These are phyloP conservation scores for Drosophila tsacasi DNA, from an alignment of 1,140 invertebrate genomes.

Conservation along the genomic window DNA sequence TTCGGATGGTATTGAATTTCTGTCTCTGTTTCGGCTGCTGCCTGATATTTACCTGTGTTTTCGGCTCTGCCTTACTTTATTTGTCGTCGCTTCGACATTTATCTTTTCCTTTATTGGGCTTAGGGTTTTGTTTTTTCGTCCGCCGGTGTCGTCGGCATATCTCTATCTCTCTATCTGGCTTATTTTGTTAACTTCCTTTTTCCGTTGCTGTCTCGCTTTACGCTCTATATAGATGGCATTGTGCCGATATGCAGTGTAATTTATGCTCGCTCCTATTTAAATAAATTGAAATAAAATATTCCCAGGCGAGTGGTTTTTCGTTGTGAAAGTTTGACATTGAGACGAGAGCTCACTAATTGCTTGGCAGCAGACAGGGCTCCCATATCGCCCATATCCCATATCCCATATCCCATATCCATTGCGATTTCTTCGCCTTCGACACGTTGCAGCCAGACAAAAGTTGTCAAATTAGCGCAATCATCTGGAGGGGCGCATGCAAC, in stretches of 20 bases:
- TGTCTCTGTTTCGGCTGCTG: slow-evolving; percentile 38
- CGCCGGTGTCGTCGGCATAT: slow-evolving; percentile 56
- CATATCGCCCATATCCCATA: not conserved
- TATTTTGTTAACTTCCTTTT: slow-evolving; percentile 83
- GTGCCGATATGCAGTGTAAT: slow-evolving; percentile 69
- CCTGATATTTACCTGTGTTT: slow-evolving; percentile 46
- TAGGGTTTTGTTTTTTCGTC: slow-evolving; percentile 43
- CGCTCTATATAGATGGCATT: slow-evolving; percentile 77
- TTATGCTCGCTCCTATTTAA: slow-evolving; percentile 71
- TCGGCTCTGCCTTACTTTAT: slow-evolving; percentile 26
- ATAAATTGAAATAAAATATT: slow-evolving; percentile 80
- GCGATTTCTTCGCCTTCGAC: slow-evolving; percentile 42
- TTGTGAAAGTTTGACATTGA: slow-evolving; percentile 54
- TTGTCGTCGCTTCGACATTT: slow-evolving; percentile 69
- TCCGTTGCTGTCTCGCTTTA: slow-evolving; percentile 66
- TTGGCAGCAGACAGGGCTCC: slow-evolving; percentile 1
- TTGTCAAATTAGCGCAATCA: slow-evolving; percentile 73
- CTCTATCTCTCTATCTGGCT: slow-evolving; percentile 79
- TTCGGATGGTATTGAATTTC: slow-evolving; percentile 43
- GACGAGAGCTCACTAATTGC: slow-evolving; percentile 49
- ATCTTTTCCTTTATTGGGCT: slow-evolving; percentile 80
- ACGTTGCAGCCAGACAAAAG: slow-evolving; percentile 46
- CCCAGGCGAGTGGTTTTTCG: slow-evolving; percentile 28
- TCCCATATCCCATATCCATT: slow-evolving; percentile 5
- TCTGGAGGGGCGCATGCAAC: slow-evolving; percentile 43